phyloP scores from a whole-genome alignment of 2,113 vertebrate genomes.

The Lontra canadensis region DNA sequence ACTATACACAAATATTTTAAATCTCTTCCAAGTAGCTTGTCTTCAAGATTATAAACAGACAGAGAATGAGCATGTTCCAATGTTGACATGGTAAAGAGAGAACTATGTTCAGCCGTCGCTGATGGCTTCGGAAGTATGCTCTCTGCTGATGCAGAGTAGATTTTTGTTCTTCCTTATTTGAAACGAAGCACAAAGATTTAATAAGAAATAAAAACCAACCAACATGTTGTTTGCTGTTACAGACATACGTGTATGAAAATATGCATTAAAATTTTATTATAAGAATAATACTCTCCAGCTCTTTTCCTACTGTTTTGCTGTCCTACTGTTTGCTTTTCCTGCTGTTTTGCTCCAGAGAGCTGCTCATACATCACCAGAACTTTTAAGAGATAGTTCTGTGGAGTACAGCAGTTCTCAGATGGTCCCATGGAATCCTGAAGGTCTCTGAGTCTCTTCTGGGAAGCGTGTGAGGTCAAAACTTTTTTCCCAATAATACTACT shows the following conservation, averaged over 20 bases:
- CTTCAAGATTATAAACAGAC: slow-evolving; percentile 55
- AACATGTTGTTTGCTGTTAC: background rate
- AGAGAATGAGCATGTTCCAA: slow-evolving; percentile 17
- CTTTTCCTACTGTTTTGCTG: background rate
- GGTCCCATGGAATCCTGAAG: background rate
- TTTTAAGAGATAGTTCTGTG: background rate
- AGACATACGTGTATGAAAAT: background rate
- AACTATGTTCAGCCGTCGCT: background rate
- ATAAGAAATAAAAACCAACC: slow-evolving; percentile 17
- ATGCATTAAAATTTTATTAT: background rate
- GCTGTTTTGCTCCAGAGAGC: background rate
- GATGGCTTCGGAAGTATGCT: background rate
- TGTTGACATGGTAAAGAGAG: slow-evolving; percentile 25
- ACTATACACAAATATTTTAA: slow-evolving; percentile 64
- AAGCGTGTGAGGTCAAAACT: background rate
- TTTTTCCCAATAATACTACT: background rate
- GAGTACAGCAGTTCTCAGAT: background rate
- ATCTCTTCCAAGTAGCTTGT: slow-evolving; percentile 63
- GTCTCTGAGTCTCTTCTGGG: background rate
- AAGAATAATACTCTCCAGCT: background rate
- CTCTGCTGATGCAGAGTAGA: background rate
- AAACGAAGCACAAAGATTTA: slow-evolving; percentile 26
- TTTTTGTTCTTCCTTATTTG: slow-evolving; percentile 13
- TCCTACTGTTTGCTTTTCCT: background rate
- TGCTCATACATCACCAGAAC: background rate